Conservation (phyloP, 2,888 invertebrate species). For the Eupithecia subfuscata region DNA sequence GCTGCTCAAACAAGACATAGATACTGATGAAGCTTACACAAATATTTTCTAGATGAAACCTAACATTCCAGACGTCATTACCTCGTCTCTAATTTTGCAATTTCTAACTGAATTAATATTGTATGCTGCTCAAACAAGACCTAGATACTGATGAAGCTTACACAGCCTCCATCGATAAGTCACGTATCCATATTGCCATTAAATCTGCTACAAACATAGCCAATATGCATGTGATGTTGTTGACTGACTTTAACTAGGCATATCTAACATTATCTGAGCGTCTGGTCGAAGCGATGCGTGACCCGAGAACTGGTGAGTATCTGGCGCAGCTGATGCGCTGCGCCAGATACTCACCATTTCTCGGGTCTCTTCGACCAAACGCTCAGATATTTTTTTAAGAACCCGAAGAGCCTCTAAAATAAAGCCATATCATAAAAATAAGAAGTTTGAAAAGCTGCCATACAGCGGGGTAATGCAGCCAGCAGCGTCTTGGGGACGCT, state of each 20-base stretch:
- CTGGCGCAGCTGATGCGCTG: too few species aligned
- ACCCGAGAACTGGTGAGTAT: too few species aligned
- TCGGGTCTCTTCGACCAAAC: too few species aligned
- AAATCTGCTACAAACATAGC: slow-evolving; percentile 15
- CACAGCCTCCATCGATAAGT: slow-evolving; percentile 17
- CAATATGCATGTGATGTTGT: slow-evolving; percentile 12
- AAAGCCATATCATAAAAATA: too few species aligned
- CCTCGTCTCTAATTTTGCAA: not conserved
- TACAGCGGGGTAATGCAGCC: too few species aligned
- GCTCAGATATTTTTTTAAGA: too few species aligned
- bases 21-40: slow-evolving; percentile 7
- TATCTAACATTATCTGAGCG: not conserved
- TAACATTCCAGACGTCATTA: not conserved
- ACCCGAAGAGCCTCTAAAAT: too few species aligned
- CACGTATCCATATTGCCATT: slow-evolving; percentile 15
- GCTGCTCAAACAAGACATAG: slow-evolving; percentile 3
- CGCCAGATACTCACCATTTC: too few species aligned
- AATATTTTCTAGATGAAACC: too few species aligned
- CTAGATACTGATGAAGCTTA: slow-evolving; percentile 4
- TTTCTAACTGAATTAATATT: not conserved
- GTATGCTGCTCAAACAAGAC: slow-evolving; percentile 7
- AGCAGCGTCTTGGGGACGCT: too few species aligned
- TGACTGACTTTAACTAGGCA: not conserved
- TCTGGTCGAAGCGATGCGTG: too few species aligned
- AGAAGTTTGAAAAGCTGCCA: too few species aligned